Base-by-base conservation (phyloP, 2,113 vertebrate species). In the Ariopsis seemanni region DNA sequence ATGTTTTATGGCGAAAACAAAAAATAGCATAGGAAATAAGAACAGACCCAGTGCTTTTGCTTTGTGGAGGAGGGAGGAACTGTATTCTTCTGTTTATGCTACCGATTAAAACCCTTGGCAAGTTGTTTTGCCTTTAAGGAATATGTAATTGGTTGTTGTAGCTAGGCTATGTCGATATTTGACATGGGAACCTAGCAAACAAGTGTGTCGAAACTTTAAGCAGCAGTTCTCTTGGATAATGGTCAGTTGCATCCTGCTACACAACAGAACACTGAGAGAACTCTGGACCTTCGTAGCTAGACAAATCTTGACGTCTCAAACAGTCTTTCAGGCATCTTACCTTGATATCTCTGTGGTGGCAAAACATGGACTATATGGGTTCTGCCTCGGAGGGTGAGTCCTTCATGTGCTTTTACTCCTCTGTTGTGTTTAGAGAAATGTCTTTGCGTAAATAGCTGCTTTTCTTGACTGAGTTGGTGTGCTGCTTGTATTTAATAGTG, bases 81-180 rank as follows among this genome's bases (percentile, higher is more conserved):
- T 48, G 30, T 34, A 74, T 48, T 77, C n/a, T 75, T 84, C 50
- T 77, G 27, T 74, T 53, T 25, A 75, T 82, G 48, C 2, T 12
- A 34, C 77, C 78, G 87, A 15, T 72, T 57, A 84, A 79, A 87
- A 67, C 50, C 72, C 17, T 11, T 86, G 80, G 48, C 22, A 67
- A 18, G 42, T 3, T 69, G 4, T 69, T 67, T 63, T 42, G 50
- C 25, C 82, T 52, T 72, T 11, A 48, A 67, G 62, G 7, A 52
- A 52, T 25, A 27, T 34, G 27, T 22, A 20, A 27, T 22, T 60
- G 30, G 27, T 22, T 60, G 6, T 34, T 79, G n/a, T 52, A 30
- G 22, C 2, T 57, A n/a, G 15, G 27, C 10, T 12, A 18, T 58
- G n/a, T 30, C 18, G 15, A 57, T 15, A 72, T 57, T 34, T 11